phyloP scores from a whole-genome alignment of 2,797 vertebrate species.

The Chanos chanos region DNA sequence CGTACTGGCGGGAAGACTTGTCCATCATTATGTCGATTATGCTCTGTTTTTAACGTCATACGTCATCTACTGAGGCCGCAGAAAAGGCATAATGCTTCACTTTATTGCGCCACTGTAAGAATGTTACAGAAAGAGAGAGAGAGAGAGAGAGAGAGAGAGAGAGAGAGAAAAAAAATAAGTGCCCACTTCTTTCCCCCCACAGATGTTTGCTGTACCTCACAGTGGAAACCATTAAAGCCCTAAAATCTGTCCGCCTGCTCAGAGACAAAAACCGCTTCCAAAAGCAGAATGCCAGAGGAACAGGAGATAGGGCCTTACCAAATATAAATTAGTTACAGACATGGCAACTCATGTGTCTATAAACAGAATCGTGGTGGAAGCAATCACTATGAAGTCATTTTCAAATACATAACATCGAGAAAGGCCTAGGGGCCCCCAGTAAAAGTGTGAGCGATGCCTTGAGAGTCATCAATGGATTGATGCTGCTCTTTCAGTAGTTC shows the following conservation, averaged over 20 bases:
- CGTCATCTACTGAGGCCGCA: conserved; percentile 69
- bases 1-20: not conserved
- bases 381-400: conserved; percentile 31
- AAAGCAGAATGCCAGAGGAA: conserved; percentile 34
- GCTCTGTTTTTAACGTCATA: conserved; percentile 68
- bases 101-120: conserved; percentile 66
- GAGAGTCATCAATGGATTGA: too few relatives aligned
- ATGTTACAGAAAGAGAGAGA: too few relatives aligned
- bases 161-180: conserved; percentile 34
- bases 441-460: too few relatives aligned
- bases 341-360: conserved; percentile 66
- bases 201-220: conserved; percentile 20
- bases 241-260: conserved; percentile 22
- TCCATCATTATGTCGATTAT: conserved; percentile 60
- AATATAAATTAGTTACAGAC: conserved; percentile 64
- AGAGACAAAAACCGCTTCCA: conserved; percentile 16
- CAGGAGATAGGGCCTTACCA: conserved; percentile 50
- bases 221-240: conserved; percentile 60
- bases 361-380: conserved; percentile 59
- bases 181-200: conserved; percentile 65
- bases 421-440: too few relatives aligned
- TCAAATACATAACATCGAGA: too few relatives aligned
- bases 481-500: too few relatives aligned
- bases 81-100: conserved; percentile 68
- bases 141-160: not conserved